These are phyloP conservation scores for Drosophila atripex DNA, from an alignment of 2,888 invertebrate species.

Conservation along the genomic window DNA sequence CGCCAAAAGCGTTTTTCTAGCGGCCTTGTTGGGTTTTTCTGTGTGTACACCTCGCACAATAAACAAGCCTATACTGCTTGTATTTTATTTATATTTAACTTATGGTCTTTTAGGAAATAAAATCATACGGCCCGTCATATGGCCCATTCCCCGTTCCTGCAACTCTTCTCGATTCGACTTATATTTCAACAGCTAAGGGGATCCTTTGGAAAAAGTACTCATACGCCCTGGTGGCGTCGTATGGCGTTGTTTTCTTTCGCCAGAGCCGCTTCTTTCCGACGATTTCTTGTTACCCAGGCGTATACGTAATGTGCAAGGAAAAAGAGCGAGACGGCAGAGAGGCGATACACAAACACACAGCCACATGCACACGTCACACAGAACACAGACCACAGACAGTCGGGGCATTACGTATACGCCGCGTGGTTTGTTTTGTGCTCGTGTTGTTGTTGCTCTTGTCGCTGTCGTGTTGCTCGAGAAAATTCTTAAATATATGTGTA, in stretches of 20 bases:
- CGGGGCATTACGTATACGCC: conserved; percentile 73
- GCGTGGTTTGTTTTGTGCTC: conserved; percentile 59
- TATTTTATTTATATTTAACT: background rate
- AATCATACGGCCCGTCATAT: background rate
- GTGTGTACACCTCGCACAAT: conserved; percentile 1
- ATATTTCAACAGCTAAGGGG: background rate
- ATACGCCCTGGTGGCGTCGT: conserved; percentile 21
- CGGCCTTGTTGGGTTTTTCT: conserved; percentile 65
- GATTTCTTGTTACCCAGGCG: conserved; percentile 41
- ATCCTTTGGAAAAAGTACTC: background rate
- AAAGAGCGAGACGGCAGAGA: background rate
- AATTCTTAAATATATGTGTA: conserved; percentile 46
- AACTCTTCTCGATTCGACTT: background rate
- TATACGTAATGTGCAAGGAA: conserved; percentile 48
- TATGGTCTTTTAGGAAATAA: background rate
- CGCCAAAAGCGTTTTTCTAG: conserved; percentile 46
- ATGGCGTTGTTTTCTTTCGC: conserved; percentile 17
- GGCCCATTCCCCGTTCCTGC: background rate
- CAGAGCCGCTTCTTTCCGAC: conserved; percentile 23
- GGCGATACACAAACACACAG: conserved; percentile 4
- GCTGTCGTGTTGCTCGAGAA: conserved; percentile 47
- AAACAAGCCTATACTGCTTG: background rate
- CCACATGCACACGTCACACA: background rate
- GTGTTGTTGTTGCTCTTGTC: background rate
- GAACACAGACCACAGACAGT: conserved; percentile 31